phyloP scores from a whole-genome alignment of 2,113 vertebrate genomes.

The Ovis canadensis region DNA sequence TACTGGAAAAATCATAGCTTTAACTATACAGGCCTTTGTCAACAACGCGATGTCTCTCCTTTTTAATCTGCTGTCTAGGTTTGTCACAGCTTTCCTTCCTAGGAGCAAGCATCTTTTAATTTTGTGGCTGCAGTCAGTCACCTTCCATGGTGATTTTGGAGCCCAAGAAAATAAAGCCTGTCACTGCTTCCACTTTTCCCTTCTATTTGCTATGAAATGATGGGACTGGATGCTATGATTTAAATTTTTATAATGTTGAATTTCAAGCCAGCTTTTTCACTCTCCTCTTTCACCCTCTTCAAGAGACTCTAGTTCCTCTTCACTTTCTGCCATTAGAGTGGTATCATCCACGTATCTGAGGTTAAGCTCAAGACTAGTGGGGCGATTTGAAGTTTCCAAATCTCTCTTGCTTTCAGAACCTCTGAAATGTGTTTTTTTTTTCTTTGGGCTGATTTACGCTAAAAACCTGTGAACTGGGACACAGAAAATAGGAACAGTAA shows the following conservation, averaged over 20 bases:
- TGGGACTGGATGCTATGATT: not conserved
- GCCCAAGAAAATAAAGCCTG: not conserved
- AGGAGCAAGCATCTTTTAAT: not conserved
- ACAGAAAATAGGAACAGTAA: not conserved
- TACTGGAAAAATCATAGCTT: not conserved
- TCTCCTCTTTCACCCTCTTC: not conserved
- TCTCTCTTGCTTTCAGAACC: not conserved
- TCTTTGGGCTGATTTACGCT: not conserved
- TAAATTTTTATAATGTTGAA: not conserved
- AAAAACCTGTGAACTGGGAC: conserved; percentile 21
- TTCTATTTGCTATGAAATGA: not conserved
- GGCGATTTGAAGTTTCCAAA: not conserved
- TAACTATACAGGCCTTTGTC: not conserved
- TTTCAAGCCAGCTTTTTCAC: not conserved
- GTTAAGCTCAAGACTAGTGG: not conserved
- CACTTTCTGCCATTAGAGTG: not conserved
- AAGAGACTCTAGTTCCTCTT: not conserved
- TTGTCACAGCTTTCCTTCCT: not conserved
- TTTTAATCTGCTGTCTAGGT: not conserved
- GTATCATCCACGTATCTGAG: not conserved
- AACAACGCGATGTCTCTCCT: not conserved
- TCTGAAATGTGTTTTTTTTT: conserved; percentile 18
- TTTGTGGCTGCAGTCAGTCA: not conserved
- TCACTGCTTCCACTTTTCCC: not conserved
- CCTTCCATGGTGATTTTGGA: not conserved